phyloP scores from a whole-genome alignment of 2,888 invertebrate species.

The Tenthredo notha region DNA sequence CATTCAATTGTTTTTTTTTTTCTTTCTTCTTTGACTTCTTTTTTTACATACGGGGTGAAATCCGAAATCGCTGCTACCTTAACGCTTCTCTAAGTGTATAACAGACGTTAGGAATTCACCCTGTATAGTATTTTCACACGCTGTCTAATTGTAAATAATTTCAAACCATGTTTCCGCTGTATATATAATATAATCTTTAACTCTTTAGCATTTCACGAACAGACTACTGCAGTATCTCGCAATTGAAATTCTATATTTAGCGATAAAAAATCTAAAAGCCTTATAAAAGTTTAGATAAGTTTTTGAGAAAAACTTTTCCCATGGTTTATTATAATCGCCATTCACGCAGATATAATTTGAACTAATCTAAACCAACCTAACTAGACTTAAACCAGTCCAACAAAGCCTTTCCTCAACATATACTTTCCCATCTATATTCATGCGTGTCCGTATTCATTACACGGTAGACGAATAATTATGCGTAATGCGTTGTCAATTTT shows the following conservation, averaged over 20 bases:
- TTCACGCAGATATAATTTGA: slow-evolving; percentile 15
- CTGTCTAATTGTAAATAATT: slow-evolving; percentile 19
- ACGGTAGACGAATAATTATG: slow-evolving; percentile 34
- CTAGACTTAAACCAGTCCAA: neutral
- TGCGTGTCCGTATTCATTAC: slow-evolving; percentile 34
- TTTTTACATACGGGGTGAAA: no score
- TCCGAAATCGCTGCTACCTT: no score
- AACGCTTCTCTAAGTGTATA: no score
- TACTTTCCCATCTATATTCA: slow-evolving; percentile 39
- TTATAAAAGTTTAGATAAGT: neutral
- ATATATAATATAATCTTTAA: neutral
- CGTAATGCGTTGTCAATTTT: slow-evolving; percentile 39
- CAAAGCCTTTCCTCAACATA: neutral
- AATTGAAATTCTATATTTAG: neutral
- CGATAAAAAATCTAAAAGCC: neutral
- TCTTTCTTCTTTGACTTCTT: neutral
- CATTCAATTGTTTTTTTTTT: neutral
- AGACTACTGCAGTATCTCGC: neutral
- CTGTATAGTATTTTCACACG: neutral
- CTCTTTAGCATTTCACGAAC: neutral
- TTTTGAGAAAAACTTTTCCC: slow-evolving; percentile 29
- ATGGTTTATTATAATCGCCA: neutral
- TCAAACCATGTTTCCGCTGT: neutral
- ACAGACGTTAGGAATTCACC: no score
- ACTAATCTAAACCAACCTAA: slow-evolving; percentile 4